Percentiles rank a stretch among this genome's conserved stretches.
phyloP scores from a whole-genome alignment of 2,113 vertebrate species.

The Recurvirostra avosetta region DNA sequence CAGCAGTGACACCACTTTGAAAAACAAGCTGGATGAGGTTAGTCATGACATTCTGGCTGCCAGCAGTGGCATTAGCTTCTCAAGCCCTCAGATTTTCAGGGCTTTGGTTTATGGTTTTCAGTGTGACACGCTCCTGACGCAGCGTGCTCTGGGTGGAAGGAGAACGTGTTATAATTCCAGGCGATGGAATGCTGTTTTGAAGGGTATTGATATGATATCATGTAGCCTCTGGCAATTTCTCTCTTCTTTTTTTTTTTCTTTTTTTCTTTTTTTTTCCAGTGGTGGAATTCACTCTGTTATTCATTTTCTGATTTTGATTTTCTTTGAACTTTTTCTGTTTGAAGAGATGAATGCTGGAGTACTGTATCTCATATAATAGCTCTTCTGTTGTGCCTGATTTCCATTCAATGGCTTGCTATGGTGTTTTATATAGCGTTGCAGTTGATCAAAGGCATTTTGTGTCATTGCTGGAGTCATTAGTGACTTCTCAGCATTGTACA shows the following conservation, averaged over 20 bases:
- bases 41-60: not conserved
- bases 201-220: slow-evolving; percentile 71
- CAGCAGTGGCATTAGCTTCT: not conserved
- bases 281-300: slow-evolving; percentile 70
- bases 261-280: not conserved
- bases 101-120: slow-evolving; percentile 29
- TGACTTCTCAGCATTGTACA: slow-evolving; percentile 24
- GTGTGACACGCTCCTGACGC: slow-evolving; percentile 49
- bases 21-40: not conserved
- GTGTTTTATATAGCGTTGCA: slow-evolving; percentile 52
- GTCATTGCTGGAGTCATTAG: slow-evolving; percentile 68
- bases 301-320: slow-evolving; percentile 70
- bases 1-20: not conserved
- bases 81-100: not conserved
- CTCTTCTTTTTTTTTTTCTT: not conserved
- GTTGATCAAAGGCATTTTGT: slow-evolving; percentile 69
- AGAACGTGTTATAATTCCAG: slow-evolving; percentile 66
- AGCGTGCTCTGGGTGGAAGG: not conserved
- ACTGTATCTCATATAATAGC: slow-evolving; percentile 73
- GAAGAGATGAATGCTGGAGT: slow-evolving; percentile 73
- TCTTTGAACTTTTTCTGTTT: slow-evolving; percentile 78
- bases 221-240: slow-evolving; percentile 62
- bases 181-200: slow-evolving; percentile 68
- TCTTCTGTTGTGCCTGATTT: slow-evolving; percentile 75
- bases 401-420: slow-evolving; percentile 66